Base-by-base conservation (phyloP, 2,113 vertebrate species). In the Dermatemys mawii region DNA sequence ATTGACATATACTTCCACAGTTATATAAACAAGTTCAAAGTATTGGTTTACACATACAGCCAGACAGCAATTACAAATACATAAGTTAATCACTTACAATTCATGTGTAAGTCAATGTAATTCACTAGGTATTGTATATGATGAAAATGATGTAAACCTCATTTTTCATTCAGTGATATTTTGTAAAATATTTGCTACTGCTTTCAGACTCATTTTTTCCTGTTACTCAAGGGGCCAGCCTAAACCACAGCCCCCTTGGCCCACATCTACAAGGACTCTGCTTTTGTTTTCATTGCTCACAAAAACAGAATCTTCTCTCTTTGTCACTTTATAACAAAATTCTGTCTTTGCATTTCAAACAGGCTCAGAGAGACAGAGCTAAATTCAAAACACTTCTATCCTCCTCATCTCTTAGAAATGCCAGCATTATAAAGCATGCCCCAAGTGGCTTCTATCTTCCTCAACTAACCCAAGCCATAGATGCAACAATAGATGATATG, bases 381-480 rank as follows among this genome's bases (percentile, higher is more conserved):
- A 22, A 86, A 46, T 94, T 94, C 53, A 1, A 38, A 80, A 70
- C 4, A 6, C 46, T 88, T 90, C 92, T 87, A 55, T 84, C 76
- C 63, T 83, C 73, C 60, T 83, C 82, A 41, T 91, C n/a, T 29
- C 91, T 96, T 78, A 94, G 88, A 93, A 95, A 97, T 97, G 89
- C 94, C 91, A 95, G 78, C n/a, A 14, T 60, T 89, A 81, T 38
- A 87, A 94, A 83, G 86, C 19, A 27, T 96, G 90, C 91, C 95
- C 95, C 94, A 67, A 95, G 95, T 85, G 97, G 83, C 92, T 97
- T 86, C 97, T 92, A 70, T 83, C 94, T 94, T 97, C 91, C 87
- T 63, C 76, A 55, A 95, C 92, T 94, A 93, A 93, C 90, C 63
- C 92, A 90, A 96, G 94, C 90, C 91, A 86, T 85, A 85, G 81